Conservation (phyloP, 2,113 vertebrate species). For the Zingel zingel region DNA sequence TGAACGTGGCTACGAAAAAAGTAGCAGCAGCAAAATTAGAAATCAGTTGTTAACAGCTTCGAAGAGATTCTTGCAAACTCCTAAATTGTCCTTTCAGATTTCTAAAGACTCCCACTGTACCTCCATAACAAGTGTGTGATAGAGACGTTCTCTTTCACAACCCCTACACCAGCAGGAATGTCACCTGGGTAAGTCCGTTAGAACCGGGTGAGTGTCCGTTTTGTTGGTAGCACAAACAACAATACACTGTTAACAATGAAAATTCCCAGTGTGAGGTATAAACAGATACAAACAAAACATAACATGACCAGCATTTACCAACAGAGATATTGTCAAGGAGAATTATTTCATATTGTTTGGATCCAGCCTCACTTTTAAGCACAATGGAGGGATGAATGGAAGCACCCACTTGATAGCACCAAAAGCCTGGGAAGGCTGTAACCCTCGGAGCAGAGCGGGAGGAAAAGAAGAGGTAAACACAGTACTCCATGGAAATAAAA, state of each 20-base stretch:
- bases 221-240: conserved; percentile 63
- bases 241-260: conserved; percentile 64
- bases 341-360: conserved; percentile 64
- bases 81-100: conserved; percentile 50
- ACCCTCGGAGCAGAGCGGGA: conserved; percentile 61
- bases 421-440: conserved; percentile 69
- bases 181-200: conserved; percentile 16
- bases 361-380: conserved; percentile 71
- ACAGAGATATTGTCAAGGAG: conserved; percentile 65
- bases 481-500: conserved; percentile 55
- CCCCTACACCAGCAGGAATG: conserved; percentile 53
- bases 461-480: conserved; percentile 64
- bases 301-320: conserved; percentile 78
- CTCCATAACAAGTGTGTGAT: conserved; percentile 52
- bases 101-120: conserved; percentile 13
- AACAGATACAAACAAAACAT: conserved; percentile 64
- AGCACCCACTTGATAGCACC: conserved; percentile 87
- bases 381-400: conserved; percentile 52
- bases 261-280: conserved; percentile 88
- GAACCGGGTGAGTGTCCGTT: conserved; percentile 69
- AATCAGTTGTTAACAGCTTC: conserved; percentile 72
- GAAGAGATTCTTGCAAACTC: conserved; percentile 58
- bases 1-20: conserved; percentile 82
- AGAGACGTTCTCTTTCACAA: conserved; percentile 80
- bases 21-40: conserved; percentile 88